Percentiles rank a stretch among this genome's conserved stretches.
Evolutionary conservation across 92 coral and sea anemone genomes (phyloP).

Genomic region (Pocillopora meandrina): DNA sequence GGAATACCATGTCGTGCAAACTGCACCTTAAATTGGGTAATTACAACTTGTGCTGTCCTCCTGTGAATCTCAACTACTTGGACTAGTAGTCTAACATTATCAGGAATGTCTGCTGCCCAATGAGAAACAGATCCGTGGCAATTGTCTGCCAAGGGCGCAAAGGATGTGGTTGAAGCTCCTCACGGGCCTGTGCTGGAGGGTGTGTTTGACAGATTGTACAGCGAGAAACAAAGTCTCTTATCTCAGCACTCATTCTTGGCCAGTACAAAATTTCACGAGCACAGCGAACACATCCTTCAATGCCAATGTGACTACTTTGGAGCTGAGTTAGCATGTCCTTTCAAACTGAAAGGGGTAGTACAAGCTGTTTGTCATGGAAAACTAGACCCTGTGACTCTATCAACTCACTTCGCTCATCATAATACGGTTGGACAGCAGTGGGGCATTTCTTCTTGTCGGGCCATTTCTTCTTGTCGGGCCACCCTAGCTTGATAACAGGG

Average conservation of each 20-base stretch:
- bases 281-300: slow-evolving; percentile 7
- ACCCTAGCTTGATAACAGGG: not conserved
- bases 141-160: too few relatives aligned
- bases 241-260: slow-evolving; percentile 44
- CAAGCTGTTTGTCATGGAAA: too few relatives aligned
- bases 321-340: not conserved
- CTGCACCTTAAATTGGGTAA: too few relatives aligned
- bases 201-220: slow-evolving; percentile 29
- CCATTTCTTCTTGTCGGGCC: slow-evolving; percentile 11
- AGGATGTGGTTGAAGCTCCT: slow-evolving; percentile 23
- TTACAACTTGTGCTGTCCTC: too few relatives aligned
- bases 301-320: slow-evolving; percentile 24
- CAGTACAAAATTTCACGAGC: slow-evolving; percentile 16
- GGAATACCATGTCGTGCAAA: too few relatives aligned
- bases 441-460: slow-evolving; percentile 14
- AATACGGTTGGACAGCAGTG: slow-evolving; percentile 27
- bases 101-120: too few relatives aligned
- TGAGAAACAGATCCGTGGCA: too few relatives aligned
- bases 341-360: too few relatives aligned
- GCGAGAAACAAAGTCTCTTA: slow-evolving; percentile 32
- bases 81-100: too few relatives aligned
- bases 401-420: slow-evolving; percentile 47
- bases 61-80: too few relatives aligned
- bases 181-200: slow-evolving; percentile 24
- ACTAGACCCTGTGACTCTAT: too few relatives aligned